Conservation (phyloP, 2,113 vertebrate species). For the Argyrosomus japonicus region DNA sequence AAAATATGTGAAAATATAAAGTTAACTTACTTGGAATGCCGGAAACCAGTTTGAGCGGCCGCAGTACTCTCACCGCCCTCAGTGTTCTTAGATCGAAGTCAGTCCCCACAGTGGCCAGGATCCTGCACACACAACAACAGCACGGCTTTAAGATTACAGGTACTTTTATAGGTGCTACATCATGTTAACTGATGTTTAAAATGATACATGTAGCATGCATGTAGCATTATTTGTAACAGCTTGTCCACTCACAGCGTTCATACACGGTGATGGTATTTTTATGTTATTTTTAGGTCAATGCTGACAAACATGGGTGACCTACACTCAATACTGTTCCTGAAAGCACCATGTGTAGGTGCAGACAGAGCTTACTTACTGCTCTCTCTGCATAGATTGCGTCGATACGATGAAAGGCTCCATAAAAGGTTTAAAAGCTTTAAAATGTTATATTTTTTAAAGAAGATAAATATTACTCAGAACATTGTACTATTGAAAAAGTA, state of each 20-base stretch:
- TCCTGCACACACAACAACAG: slow-evolving; percentile 82
- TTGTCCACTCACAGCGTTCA: neutral
- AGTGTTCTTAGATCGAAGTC: slow-evolving; percentile 96
- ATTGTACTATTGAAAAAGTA: neutral
- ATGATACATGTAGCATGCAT: neutral
- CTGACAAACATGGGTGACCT: neutral
- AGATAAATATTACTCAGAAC: neutral
- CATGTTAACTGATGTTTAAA: neutral
- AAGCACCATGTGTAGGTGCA: neutral
- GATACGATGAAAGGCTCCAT: too few relatives aligned
- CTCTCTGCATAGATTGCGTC: neutral
- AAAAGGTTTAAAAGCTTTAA: too few relatives aligned
- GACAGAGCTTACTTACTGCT: neutral
- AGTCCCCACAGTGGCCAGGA: slow-evolving; percentile 93
- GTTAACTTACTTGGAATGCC: slow-evolving; percentile 95
- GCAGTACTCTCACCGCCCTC: slow-evolving; percentile 93
- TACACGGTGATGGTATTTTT: neutral
- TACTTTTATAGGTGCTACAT: neutral
- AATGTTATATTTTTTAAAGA: neutral
- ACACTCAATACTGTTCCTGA: neutral
- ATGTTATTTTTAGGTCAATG: neutral
- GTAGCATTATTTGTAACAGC: neutral
- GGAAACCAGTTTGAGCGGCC: slow-evolving; percentile 95
- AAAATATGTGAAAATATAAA: neutral
- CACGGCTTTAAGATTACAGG: slow-evolving; percentile 2